A percentile compares a stretch with the other conserved stretches of the same genome.
Conservation (phyloP, 2,888 invertebrate genomes). For the Meiosimyza platycephala region DNA sequence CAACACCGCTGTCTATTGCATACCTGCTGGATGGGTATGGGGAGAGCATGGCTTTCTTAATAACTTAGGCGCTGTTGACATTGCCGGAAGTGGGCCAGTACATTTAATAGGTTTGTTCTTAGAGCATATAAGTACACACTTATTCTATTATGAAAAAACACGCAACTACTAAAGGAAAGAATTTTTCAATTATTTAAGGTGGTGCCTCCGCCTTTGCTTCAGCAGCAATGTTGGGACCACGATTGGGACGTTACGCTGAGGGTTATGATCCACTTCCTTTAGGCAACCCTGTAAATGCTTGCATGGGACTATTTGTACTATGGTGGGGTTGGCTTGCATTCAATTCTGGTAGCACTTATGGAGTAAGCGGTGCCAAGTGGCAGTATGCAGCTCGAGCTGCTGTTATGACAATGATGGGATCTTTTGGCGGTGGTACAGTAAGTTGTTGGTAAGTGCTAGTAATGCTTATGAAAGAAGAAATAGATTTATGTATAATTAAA, state of each 20-base stretch:
- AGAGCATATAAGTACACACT: background rate
- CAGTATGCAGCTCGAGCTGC: slow-evolving; percentile 91
- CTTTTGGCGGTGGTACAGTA: slow-evolving; percentile 86
- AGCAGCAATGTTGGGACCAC: slow-evolving; percentile 89
- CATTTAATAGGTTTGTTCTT: slow-evolving; percentile 79
- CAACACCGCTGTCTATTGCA: slow-evolving; percentile 90
- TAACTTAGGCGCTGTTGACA: slow-evolving; percentile 87
- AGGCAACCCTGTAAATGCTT: slow-evolving; percentile 90
- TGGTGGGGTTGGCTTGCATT: slow-evolving; percentile 99
- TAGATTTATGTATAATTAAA: background rate
- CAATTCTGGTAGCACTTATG: slow-evolving; percentile 91
- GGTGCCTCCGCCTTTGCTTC: slow-evolving; percentile 85
- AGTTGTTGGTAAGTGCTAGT: slow-evolving; percentile 68
- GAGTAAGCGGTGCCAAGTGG: slow-evolving; percentile 85
- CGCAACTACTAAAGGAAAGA: background rate
- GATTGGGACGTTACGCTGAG: slow-evolving; percentile 84
- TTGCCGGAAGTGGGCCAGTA: slow-evolving; percentile 92
- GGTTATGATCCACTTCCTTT: slow-evolving; percentile 81
- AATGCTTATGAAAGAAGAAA: background rate
- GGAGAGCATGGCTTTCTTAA: slow-evolving; percentile 88
- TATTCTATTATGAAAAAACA: background rate
- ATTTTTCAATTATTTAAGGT: slow-evolving; percentile 64
- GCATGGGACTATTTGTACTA: slow-evolving; percentile 90
- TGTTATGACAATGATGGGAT: slow-evolving; percentile 90
- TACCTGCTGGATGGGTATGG: slow-evolving; percentile 96